Conservation (phyloP, 1,140 invertebrate genomes). For the Carcinoscorpius rotundicauda region DNA sequence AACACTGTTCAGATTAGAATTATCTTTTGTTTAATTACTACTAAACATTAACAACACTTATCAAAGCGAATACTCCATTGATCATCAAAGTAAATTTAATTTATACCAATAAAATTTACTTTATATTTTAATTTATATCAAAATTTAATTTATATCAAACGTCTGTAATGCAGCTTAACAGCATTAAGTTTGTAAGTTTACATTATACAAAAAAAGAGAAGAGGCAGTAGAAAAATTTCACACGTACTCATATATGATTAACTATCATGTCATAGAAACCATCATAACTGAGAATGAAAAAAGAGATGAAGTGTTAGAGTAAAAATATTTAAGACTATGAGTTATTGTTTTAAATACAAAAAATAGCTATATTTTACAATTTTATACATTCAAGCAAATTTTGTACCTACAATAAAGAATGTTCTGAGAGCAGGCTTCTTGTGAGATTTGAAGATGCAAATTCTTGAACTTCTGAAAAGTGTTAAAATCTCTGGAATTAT, state of each 20-base stretch:
- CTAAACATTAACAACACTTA: too few species aligned
- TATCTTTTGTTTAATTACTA: too few species aligned
- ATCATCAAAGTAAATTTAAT: too few species aligned
- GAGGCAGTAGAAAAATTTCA: neutral
- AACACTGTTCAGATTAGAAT: too few species aligned
- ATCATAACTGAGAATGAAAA: neutral
- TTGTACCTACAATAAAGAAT: conserved; percentile 21
- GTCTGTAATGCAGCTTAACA: too few species aligned
- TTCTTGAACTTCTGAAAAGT: conserved; percentile 65
- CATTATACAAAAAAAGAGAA: too few species aligned
- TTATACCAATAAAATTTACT: too few species aligned
- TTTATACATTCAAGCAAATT: too few species aligned
- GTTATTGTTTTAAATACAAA: neutral
- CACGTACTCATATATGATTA: neutral
- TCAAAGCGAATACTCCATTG: too few species aligned
- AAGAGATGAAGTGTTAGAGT: neutral
- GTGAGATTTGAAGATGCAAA: conserved; percentile 69
- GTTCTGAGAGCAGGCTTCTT: conserved; percentile 17
- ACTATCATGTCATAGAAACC: neutral
- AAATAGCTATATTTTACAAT: neutral
- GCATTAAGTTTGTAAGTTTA: too few species aligned
- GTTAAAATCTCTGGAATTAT: conserved; percentile 77
- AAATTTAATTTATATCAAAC: too few species aligned
- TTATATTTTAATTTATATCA: too few species aligned
- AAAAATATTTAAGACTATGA: neutral